Base-by-base conservation (phyloP, 2,888 invertebrate genomes). In the Hoplodrina blanda region DNA sequence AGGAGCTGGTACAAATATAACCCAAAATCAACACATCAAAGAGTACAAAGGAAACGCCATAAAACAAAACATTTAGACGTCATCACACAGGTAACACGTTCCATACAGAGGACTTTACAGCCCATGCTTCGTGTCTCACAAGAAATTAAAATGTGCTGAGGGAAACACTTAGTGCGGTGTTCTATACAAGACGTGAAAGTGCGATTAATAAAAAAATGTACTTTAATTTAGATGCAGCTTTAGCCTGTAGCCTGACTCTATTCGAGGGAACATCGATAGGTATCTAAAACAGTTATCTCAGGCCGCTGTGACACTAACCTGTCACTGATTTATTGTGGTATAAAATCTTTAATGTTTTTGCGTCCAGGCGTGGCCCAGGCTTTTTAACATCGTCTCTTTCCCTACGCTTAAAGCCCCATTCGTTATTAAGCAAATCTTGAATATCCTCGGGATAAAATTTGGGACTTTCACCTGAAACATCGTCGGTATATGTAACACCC, bases 341-440 rank as follows among this genome's bases (percentile, higher is more conserved):
- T 86, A 94, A 92, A 90, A 93, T 91, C 92, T 94, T 95, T 94
- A 95, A 91, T 69, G 92, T 97, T 94, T 97, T 97, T 69, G 97
- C 97, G 88, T 97, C 97, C 93, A 97, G 97, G 73, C 97, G 97
- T 62, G 99, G 99, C 71, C 99, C 99, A n/a, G 99, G 99, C 95
- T 99, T 99, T 96, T 99, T 99, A 62, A 99, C 99, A 94, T 99
- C 99, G 81, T 98, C 96, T 88, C 99, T 96, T 96, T 99, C 99
- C 86, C 98, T 97, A 87, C 99, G 97, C 86, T 98, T 98, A 96
- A 99, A 99, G 78, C 98, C 98, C 93, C 97, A 96, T 95, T 97
- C 97, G 89, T 96, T 96, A 91, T 97, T 96, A 90, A 97, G 91
- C 81, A 97, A 94, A 89, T 96, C 96, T 89, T 96, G 96, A 80